Percentiles rank a stretch among this genome's conserved stretches.
Conservation (phyloP, 2,797 vertebrate species). For the Diglossa cyanea region DNA sequence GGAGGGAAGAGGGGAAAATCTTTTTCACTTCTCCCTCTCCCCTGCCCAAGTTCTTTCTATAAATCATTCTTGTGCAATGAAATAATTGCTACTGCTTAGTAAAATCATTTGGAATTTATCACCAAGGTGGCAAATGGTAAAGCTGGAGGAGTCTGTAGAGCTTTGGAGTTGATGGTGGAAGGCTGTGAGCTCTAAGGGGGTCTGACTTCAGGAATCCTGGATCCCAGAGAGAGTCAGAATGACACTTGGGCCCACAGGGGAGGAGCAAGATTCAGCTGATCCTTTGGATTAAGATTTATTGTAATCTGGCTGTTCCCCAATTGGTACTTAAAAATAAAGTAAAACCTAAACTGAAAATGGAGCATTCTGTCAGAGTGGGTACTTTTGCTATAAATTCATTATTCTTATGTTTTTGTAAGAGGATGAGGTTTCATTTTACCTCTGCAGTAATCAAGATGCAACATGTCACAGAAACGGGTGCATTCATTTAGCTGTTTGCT, state of each 20-base stretch:
- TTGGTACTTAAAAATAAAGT: not conserved
- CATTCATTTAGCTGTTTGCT: not conserved
- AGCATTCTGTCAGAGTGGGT: not conserved
- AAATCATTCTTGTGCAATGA: not conserved
- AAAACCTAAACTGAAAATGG: not conserved
- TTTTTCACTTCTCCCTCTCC: not conserved
- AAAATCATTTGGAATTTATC: not conserved
- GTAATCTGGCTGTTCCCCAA: not conserved
- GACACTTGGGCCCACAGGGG: fast-evolving
- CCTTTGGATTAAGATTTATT: not conserved
- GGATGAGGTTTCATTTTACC: not conserved
- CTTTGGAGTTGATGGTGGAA: not conserved
- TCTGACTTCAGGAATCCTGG: not conserved
- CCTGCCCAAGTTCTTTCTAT: not conserved
- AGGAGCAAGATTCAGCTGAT: not conserved
- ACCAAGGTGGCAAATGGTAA: not conserved
- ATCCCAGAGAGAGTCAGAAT: not conserved
- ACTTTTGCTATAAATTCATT: not conserved
- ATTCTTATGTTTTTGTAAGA: not conserved
- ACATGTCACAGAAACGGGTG: not conserved
- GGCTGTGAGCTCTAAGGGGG: not conserved
- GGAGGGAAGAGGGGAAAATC: not conserved
- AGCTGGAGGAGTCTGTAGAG: not conserved
- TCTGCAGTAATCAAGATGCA: not conserved
- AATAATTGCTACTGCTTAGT: not conserved